Percentiles rank a stretch among this genome's conserved stretches.
Evolutionary conservation across 2,797 vertebrate species (phyloP).

Genomic region (Pseudochirops corinnae): DNA sequence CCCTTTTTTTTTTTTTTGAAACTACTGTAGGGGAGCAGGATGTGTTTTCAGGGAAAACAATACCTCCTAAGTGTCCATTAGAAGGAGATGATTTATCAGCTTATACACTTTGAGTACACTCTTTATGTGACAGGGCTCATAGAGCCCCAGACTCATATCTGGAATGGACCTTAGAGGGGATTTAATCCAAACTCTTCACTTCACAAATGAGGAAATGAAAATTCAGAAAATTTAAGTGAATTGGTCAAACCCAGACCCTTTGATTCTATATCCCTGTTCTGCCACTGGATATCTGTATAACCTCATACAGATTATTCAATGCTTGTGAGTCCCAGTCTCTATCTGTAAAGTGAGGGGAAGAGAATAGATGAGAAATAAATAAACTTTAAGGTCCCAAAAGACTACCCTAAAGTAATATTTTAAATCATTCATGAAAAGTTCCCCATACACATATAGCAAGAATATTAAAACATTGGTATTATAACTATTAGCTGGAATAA

Average conservation of each 20-base stretch:
- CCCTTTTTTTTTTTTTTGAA: background rate
- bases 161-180: background rate
- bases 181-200: background rate
- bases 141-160: background rate
- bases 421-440: background rate
- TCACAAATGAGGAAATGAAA: constrained; percentile 41
- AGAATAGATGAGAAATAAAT: background rate
- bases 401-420: background rate
- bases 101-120: background rate
- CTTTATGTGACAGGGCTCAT: background rate
- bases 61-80: background rate
- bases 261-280: background rate
- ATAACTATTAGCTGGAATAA: background rate
- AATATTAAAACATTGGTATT: background rate
- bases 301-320: background rate
- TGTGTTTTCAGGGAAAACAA: background rate
- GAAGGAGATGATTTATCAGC: background rate
- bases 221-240: background rate
- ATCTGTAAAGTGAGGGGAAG: background rate
- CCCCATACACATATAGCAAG: background rate
- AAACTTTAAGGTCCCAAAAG: background rate
- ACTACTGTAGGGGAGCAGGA: background rate
- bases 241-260: background rate
- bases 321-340: background rate
- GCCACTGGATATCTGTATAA: background rate